Percentiles rank a stretch among this genome's conserved stretches.
phyloP scores from a whole-genome alignment of 2,797 vertebrate species.

The Podargus strigoides region DNA sequence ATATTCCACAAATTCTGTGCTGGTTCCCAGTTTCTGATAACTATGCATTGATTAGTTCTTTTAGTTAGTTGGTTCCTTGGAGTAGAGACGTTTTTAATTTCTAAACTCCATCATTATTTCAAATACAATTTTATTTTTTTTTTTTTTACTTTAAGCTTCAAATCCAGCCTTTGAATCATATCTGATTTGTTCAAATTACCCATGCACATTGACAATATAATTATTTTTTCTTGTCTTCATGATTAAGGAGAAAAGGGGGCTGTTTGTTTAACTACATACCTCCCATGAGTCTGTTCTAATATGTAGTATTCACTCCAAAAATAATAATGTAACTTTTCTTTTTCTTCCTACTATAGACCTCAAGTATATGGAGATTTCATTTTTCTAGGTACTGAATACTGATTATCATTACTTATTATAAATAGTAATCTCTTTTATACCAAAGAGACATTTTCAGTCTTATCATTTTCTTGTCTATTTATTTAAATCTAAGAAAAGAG shows the following conservation, averaged over 20 bases:
- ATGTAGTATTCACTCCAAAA: background rate
- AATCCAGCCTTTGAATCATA: background rate
- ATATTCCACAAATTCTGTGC: background rate
- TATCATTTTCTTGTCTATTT: background rate
- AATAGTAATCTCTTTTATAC: background rate
- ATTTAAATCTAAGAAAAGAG: background rate
- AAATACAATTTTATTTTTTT: background rate
- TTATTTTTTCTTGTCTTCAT: background rate
- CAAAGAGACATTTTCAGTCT: background rate
- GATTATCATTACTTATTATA: background rate
- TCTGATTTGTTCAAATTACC: background rate
- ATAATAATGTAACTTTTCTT: background rate
- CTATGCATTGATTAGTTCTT: background rate
- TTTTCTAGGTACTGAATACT: background rate
- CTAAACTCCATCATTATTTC: background rate
- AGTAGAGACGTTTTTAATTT: background rate
- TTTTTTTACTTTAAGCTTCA: background rate
- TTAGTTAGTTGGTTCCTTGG: background rate
- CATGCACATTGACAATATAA: background rate
- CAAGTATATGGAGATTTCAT: background rate
- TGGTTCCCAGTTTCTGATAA: background rate
- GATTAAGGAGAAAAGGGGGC: accelerated
- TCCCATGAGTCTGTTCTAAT: background rate
- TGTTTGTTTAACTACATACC: background rate
- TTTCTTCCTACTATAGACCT: background rate